Evolutionary conservation across 1,140 invertebrate species (phyloP).

Genomic region (Paralvinella palmiformis): DNA sequence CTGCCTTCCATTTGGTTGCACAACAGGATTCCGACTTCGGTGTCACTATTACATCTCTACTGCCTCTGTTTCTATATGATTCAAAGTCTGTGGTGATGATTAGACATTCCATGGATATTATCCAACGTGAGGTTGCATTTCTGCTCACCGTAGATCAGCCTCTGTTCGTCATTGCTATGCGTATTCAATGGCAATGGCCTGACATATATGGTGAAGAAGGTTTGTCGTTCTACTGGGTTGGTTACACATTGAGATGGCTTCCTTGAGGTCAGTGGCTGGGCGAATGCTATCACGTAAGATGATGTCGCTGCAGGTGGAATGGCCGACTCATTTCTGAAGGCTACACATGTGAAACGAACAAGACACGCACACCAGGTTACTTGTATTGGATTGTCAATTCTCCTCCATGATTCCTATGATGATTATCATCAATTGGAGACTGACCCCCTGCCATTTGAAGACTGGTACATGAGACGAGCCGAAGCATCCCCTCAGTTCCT

Average conservation of each 20-base stretch:
- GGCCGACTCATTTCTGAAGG: background rate
- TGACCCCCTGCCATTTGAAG: background rate
- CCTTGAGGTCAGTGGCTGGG: background rate
- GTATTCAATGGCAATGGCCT: constrained; percentile 27
- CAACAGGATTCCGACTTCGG: too few species aligned
- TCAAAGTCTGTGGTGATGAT: background rate
- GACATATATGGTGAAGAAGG: constrained; percentile 25
- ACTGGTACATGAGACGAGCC: background rate
- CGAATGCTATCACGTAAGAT: background rate
- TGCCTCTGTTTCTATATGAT: background rate
- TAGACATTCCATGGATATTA: background rate
- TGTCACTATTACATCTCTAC: background rate
- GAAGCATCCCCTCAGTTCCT: background rate
- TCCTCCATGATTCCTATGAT: background rate
- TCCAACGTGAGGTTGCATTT: background rate
- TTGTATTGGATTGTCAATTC: background rate
- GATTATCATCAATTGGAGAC: background rate
- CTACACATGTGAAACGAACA: background rate
- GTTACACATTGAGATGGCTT: constrained; percentile 28
- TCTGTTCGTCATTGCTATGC: background rate
- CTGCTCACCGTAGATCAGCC: background rate
- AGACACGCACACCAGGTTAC: background rate
- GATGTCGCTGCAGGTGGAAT: background rate
- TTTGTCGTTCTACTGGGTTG: constrained; percentile 23
- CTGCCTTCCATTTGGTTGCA: too few species aligned